Evolutionary conservation across 1,140 invertebrate genomes (phyloP).

Genomic region (Penaeus japonicus): DNA sequence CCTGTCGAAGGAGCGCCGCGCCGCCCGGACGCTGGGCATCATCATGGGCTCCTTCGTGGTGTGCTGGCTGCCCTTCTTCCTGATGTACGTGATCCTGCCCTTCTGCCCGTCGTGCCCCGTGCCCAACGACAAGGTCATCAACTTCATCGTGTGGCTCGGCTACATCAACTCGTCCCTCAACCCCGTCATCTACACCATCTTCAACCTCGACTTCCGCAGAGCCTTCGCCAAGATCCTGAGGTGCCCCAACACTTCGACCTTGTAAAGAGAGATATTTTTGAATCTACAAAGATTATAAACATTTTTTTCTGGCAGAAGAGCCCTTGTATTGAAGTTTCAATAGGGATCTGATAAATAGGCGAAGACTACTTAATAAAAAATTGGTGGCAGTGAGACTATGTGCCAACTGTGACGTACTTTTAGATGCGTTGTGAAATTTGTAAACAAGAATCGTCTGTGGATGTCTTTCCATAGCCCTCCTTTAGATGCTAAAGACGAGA

Average conservation of each 20-base stretch:
- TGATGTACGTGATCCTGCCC: constrained; percentile 84
- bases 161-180: constrained; percentile 98
- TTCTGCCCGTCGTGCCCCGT: constrained; percentile 80
- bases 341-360: too few relatives aligned
- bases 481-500: too few relatives aligned
- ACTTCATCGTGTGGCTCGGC: constrained; percentile 95
- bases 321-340: too few relatives aligned
- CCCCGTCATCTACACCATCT: constrained; percentile 67
- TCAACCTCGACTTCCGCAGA: constrained; percentile 93
- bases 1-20: constrained; percentile 87
- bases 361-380: too few relatives aligned
- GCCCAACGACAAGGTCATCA: constrained; percentile 80
- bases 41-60: constrained; percentile 83
- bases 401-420: too few relatives aligned
- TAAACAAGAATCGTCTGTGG: too few relatives aligned
- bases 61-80: constrained; percentile 64
- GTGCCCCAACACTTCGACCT: constrained; percentile 16
- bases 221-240: constrained; percentile 81
- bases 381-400: too few relatives aligned
- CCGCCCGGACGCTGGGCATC: constrained; percentile 89
- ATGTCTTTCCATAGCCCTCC: too few relatives aligned
- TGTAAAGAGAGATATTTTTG: too few relatives aligned
- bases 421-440: too few relatives aligned
- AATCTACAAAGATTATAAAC: too few relatives aligned
- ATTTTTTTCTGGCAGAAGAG: too few relatives aligned